These are phyloP conservation scores for Helogale parvula DNA, from an alignment of 2,113 vertebrate species.

Conservation along the genomic window DNA sequence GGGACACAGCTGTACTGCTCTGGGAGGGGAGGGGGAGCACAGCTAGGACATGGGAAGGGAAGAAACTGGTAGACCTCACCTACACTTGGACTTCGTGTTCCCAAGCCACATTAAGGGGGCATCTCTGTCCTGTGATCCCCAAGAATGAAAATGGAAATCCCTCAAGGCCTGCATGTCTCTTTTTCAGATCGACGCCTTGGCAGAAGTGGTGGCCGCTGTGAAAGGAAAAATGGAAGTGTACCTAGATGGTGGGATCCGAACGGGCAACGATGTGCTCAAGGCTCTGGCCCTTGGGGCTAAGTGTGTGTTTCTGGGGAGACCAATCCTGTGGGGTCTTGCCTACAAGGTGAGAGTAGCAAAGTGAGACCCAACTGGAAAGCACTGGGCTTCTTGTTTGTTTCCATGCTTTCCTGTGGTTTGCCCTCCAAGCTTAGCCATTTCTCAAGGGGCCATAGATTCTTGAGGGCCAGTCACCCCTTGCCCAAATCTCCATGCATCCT, in stretches of 20 bases:
- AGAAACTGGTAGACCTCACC: background rate
- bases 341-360: conserved; percentile 89
- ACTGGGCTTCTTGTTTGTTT: background rate
- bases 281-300: conserved; percentile 95
- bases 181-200: conserved; percentile 93
- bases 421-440: background rate
- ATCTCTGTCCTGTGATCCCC: background rate
- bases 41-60: too few species aligned
- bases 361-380: background rate
- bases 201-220: conserved; percentile 93
- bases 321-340: conserved; percentile 95
- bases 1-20: background rate
- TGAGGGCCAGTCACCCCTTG: accelerated
- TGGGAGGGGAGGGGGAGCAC: background rate
- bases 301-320: conserved; percentile 95
- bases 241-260: conserved; percentile 94
- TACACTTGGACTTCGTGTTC: background rate
- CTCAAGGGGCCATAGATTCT: background rate
- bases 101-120: background rate
- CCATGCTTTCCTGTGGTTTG: background rate
- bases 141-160: background rate
- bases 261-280: conserved; percentile 94
- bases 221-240: conserved; percentile 93
- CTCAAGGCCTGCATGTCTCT: background rate
- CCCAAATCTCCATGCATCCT: accelerated